A percentile compares a stretch with the other conserved stretches of the same genome.
These are phyloP conservation scores for Streptopelia turtur DNA, from an alignment of 2,797 vertebrate species.

Conservation along the genomic window DNA sequence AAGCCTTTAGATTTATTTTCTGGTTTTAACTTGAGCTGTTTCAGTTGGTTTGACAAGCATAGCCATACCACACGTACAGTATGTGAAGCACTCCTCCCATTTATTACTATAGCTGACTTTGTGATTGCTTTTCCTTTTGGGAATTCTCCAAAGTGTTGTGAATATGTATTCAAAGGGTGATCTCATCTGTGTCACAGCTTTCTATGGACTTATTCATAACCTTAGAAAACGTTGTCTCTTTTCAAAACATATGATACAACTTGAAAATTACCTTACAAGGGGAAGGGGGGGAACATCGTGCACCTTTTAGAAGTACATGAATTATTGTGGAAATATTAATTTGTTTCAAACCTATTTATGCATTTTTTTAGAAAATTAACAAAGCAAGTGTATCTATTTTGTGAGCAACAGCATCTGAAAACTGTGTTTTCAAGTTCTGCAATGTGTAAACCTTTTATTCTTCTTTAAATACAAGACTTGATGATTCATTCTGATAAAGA, in stretches of 20 bases:
- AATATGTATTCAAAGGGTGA: slow-evolving; percentile 1
- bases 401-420: not conserved
- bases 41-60: not conserved
- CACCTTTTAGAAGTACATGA: not conserved
- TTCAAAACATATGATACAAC: not conserved
- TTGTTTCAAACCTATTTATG: not conserved
- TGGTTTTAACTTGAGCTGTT: slow-evolving; percentile 12
- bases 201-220: not conserved
- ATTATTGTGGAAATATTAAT: not conserved
- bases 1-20: slow-evolving; percentile 30
- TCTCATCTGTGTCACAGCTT: not conserved
- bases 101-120: not conserved
- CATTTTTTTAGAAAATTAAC: not conserved
- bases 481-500: not conserved
- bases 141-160: not conserved
- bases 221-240: not conserved
- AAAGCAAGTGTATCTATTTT: not conserved
- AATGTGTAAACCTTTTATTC: not conserved
- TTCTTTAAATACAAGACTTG: not conserved
- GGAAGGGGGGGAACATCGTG: not conserved
- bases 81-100: not conserved
- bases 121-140: not conserved
- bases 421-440: not conserved
- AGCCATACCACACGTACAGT: not conserved
- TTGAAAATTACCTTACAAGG: not conserved